phyloP scores from a whole-genome alignment of 1,140 invertebrate species.

The Sarcophaga peregrina region DNA sequence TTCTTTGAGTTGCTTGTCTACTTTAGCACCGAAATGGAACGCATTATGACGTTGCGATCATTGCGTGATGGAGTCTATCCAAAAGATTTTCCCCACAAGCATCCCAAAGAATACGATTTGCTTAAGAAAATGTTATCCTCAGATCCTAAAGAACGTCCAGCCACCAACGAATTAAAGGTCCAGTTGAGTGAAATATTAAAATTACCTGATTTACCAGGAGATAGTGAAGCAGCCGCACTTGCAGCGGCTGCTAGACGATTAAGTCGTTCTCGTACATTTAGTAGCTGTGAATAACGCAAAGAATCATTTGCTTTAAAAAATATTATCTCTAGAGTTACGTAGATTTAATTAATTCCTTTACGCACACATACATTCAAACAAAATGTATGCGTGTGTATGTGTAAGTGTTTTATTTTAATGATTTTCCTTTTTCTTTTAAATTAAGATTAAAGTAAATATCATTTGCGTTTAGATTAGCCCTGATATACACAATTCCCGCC shows the following conservation, averaged over 20 bases:
- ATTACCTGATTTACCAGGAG: conserved; percentile 52
- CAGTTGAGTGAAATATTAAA: conserved; percentile 55
- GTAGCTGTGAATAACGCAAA: conserved; percentile 53
- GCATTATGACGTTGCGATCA: conserved; percentile 73
- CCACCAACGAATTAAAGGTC: conserved; percentile 76
- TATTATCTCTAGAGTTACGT: not conserved
- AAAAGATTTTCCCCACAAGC: conserved; percentile 72
- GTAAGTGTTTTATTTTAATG: not conserved
- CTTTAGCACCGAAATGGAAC: conserved; percentile 91
- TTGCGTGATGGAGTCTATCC: conserved; percentile 79
- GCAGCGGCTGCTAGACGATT: conserved; percentile 54
- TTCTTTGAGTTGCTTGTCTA: conserved; percentile 91
- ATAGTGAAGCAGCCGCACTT: conserved; percentile 54
- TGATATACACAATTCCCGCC: too few species aligned
- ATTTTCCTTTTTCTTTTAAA: too few species aligned
- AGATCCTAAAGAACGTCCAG: conserved; percentile 79
- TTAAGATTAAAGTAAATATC: not conserved
- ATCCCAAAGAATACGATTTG: conserved; percentile 76
- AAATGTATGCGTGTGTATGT: not conserved
- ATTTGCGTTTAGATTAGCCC: not conserved
- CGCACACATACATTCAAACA: conserved; percentile 1
- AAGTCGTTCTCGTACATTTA: conserved; percentile 61
- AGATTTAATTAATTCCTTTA: not conserved
- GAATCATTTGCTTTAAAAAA: conserved; percentile 18
- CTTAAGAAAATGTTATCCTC: conserved; percentile 81